phyloP scores from a whole-genome alignment of 2,888 invertebrate species.

The Priocnemis perturbator region DNA sequence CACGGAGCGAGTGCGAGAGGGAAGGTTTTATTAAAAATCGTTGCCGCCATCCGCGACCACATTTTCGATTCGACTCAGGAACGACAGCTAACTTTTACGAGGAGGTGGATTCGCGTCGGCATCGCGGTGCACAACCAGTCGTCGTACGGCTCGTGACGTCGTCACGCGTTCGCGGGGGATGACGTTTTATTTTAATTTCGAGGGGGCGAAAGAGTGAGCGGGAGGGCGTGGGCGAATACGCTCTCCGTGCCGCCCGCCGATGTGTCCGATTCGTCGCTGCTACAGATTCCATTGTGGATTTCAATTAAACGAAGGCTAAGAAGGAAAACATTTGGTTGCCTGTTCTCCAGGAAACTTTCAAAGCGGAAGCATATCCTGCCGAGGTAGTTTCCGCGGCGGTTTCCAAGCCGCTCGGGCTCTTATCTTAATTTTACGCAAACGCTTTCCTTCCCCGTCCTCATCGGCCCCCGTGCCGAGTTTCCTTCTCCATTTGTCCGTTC shows the following conservation, averaged over 20 bases:
- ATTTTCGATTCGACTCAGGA: conserved; percentile 36
- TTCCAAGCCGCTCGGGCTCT: conserved; percentile 17
- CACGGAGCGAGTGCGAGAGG: not conserved
- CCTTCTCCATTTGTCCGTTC: conserved; percentile 9
- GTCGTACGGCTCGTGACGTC: not conserved
- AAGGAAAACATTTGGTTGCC: conserved; percentile 1
- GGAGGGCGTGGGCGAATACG: not conserved
- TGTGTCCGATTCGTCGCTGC: not conserved
- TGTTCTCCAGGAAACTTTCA: conserved; percentile 6
- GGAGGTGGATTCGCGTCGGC: conserved; percentile 30
- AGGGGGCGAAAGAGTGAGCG: not conserved
- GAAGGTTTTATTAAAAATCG: conserved; percentile 44
- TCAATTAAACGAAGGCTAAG: conserved; percentile 13
- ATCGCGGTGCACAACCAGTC: not conserved
- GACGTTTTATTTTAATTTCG: conserved; percentile 10
- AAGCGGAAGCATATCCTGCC: conserved; percentile 21
- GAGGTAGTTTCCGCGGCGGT: conserved; percentile 21
- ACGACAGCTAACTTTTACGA: conserved; percentile 40
- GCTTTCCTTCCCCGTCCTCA: conserved; percentile 29
- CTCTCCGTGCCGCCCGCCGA: not conserved
- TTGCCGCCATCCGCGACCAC: conserved; percentile 35
- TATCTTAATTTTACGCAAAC: conserved; percentile 49
- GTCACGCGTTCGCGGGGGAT: not conserved
- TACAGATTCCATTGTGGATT: conserved; percentile 10
- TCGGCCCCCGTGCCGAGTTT: conserved; percentile 9